These are phyloP conservation scores for Plecotus auritus DNA, from an alignment of 2,113 vertebrate genomes.

Conservation along the genomic window DNA sequence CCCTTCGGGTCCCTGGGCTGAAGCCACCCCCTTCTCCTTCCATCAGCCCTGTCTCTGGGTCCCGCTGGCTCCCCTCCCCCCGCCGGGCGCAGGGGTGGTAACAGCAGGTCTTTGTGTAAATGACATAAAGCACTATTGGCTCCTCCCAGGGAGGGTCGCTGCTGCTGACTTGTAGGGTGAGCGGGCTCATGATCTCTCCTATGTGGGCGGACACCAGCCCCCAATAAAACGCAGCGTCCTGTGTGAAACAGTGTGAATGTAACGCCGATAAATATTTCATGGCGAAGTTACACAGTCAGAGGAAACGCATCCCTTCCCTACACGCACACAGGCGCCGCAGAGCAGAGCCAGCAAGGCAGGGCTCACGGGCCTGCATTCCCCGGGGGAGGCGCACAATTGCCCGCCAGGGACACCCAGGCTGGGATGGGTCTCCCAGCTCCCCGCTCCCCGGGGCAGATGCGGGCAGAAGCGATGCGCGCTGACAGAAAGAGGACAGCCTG, in stretches of 20 bases:
- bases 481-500: slow-evolving; percentile 68
- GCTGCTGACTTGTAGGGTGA: not conserved
- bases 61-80: too few species aligned
- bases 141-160: not conserved
- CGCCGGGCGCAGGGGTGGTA: not conserved
- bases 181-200: not conserved
- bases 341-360: not conserved
- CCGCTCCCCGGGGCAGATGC: not conserved
- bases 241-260: not conserved
- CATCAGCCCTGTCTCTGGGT: not conserved
- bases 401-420: not conserved
- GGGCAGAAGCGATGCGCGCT: not conserved
- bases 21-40: not conserved
- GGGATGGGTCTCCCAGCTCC: not conserved
- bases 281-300: not conserved
- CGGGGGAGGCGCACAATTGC: not conserved
- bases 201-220: not conserved
- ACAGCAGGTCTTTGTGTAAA: not conserved
- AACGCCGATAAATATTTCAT: slow-evolving; percentile 26
- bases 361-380: not conserved
- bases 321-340: not conserved
- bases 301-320: not conserved
- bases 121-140: not conserved
- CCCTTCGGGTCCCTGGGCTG: fast-evolving
- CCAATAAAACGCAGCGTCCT: not conserved